Percentiles rank a stretch among this genome's conserved stretches.
Conservation (phyloP, 2,113 vertebrate species). For the Miniopterus natalensis region DNA sequence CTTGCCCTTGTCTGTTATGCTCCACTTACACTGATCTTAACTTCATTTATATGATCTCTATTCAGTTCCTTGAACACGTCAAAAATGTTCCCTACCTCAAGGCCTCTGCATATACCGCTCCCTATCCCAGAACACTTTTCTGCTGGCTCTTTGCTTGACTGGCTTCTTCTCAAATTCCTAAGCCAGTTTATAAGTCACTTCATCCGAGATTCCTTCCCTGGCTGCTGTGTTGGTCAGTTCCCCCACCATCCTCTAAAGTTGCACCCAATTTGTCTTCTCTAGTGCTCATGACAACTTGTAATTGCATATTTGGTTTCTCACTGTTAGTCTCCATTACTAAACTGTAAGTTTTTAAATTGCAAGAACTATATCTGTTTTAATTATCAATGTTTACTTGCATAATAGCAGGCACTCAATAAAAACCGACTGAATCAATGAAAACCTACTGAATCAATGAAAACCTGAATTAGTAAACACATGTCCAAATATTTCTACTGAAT, state of each 20-base stretch:
- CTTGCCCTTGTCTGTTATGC: background rate
- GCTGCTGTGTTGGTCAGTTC: background rate
- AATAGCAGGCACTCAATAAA: background rate
- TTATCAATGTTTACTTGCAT: background rate
- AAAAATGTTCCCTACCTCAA: background rate
- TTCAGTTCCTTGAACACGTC: background rate
- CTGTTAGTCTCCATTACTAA: background rate
- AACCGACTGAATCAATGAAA: background rate
- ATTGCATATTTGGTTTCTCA: background rate
- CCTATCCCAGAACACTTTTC: background rate
- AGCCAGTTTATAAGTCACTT: background rate
- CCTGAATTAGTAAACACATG: background rate
- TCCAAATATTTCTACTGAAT: slow-evolving; percentile 20
- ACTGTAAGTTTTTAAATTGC: background rate
- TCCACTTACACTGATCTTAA: background rate
- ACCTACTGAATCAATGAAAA: background rate
- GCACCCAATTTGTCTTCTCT: background rate
- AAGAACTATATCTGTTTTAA: slow-evolving; percentile 1
- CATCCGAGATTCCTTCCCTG: background rate
- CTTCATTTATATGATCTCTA: background rate
- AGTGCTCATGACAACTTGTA: background rate
- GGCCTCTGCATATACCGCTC: background rate
- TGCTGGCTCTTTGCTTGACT: background rate
- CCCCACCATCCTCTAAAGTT: background rate
- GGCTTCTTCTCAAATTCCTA: slow-evolving; percentile 38